Evolutionary conservation across 2,888 invertebrate species (phyloP), one percentile per base, ranked within the genome.

Genomic region (Drosophila macrothrix): DNA sequence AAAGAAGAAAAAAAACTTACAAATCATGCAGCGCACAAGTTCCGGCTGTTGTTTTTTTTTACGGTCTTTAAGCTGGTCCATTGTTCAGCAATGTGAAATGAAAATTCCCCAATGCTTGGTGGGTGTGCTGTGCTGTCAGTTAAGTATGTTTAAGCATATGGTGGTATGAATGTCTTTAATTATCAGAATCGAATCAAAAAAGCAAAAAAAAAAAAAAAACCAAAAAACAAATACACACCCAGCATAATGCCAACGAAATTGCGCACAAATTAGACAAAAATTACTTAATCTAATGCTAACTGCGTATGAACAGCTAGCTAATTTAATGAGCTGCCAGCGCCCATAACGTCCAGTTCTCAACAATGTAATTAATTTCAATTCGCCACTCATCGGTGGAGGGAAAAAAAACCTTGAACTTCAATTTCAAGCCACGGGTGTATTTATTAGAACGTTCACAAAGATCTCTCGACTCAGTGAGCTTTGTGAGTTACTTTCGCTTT

Each of bases 281-380:
- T 84, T 73, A 81, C 85, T 87, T 70, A 84, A 87, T 87, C 64
- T 46, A 66, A 70, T 63, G 69, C 55, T 70, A 76, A 78, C 67
- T 73, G 73, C 74, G 65, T 70, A 70, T 70, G 79, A 73, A 60
- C 64, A 62, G 76, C 73, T 74, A 84, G 39, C 39, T 39, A 29
- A 82, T 78, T 76, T 84, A 81, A 88, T 68, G 76, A 78, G 76
- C 73, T 79, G 70, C 67, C 88, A 76, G 79, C 77, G 79, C 76
- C 84, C 70, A 52, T 70, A 73, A 84, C 64, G 49, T 62, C 54
- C 67, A 62, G 52, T 33, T 66, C 28, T 28, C n/a, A 55, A 7
- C 37, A 61, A 56, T 74, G 80, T 88, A 86, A 85, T 85, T 88
- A 86, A 89, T 87, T 83, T 82, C 71, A 54, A 89, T 87, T 89